These are phyloP conservation scores for Prunella himalayana DNA, from an alignment of 2,113 vertebrate species.

Conservation along the genomic window DNA sequence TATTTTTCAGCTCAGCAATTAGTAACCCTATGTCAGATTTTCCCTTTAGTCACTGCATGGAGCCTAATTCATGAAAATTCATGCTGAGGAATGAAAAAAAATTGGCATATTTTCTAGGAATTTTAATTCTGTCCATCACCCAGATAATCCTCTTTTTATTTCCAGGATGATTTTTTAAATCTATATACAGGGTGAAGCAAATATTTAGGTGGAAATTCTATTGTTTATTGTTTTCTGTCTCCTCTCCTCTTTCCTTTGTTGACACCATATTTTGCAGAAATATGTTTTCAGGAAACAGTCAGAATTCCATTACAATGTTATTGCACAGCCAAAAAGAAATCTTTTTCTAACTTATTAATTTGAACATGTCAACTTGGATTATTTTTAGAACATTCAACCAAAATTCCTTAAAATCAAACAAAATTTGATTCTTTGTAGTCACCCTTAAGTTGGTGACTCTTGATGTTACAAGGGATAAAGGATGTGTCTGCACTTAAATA, in stretches of 20 bases:
- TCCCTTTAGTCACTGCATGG: not conserved
- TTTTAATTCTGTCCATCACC: not conserved
- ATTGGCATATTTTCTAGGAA: not conserved
- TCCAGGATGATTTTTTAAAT: not conserved
- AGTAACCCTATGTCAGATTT: not conserved
- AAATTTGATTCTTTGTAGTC: not conserved
- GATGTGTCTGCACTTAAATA: not conserved
- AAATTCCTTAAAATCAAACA: not conserved
- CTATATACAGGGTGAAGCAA: not conserved
- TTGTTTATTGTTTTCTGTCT: not conserved
- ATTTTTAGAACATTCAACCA: not conserved
- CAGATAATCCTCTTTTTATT: not conserved
- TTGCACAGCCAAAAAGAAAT: not conserved
- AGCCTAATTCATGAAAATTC: not conserved
- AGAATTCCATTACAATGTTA: not conserved
- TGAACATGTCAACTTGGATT: not conserved
- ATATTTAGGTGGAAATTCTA: not conserved
- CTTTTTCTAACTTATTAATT: not conserved
- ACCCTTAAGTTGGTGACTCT: not conserved
- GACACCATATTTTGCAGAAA: not conserved
- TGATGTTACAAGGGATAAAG: not conserved
- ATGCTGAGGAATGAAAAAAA: not conserved
- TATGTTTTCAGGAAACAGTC: not conserved
- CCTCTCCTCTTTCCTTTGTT: rapidly evolving
- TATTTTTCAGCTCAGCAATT: not conserved